Evolutionary conservation across 2,797 vertebrate genomes (phyloP).

Genomic region (Morelia viridis): DNA sequence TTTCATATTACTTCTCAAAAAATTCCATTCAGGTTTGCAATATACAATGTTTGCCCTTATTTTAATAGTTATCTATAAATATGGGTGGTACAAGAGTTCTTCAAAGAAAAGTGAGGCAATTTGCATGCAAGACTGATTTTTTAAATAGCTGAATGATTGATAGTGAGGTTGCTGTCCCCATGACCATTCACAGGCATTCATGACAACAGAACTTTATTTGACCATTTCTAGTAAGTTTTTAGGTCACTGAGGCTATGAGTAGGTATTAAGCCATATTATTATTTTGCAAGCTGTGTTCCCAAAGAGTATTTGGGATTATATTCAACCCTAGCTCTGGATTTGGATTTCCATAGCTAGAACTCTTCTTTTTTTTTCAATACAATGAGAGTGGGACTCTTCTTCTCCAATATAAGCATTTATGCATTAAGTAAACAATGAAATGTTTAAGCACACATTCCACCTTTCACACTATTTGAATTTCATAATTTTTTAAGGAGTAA

Average conservation of each 20-base stretch:
- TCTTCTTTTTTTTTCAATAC: not conserved
- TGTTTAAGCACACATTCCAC: not conserved
- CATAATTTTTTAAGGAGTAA: not conserved
- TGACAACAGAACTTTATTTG: not conserved
- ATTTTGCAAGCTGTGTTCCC: not conserved
- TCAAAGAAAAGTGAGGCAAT: not conserved
- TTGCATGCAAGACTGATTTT: not conserved
- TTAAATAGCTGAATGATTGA: not conserved
- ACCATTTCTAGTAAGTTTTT: not conserved
- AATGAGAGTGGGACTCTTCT: not conserved
- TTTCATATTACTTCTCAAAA: not conserved
- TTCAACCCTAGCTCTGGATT: not conserved
- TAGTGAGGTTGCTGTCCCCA: not conserved
- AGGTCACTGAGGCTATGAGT: not conserved
- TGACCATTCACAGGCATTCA: not conserved
- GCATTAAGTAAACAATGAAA: not conserved
- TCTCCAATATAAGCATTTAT: not conserved
- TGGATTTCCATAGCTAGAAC: not conserved
- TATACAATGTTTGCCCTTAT: not conserved
- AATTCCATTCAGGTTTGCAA: not conserved
- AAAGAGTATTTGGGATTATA: not conserved
- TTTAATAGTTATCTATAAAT: not conserved
- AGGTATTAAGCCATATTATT: not conserved
- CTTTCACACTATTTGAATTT: not conserved
- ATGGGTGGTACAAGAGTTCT: not conserved